phyloP scores from a whole-genome alignment of 2,113 vertebrate genomes.

The Centropus unirufus region DNA sequence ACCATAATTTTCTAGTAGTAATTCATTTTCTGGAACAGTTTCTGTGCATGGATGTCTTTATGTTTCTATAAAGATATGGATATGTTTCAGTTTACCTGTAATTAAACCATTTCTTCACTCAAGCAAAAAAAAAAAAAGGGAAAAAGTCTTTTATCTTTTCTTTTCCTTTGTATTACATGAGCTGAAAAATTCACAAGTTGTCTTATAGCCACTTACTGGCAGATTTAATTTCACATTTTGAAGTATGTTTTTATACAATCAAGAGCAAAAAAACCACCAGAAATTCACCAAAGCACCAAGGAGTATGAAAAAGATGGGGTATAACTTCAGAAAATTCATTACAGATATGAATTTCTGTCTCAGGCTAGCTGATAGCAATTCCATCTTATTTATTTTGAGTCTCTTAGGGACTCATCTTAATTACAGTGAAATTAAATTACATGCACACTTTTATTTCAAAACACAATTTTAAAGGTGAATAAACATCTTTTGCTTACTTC shows the following conservation, averaged over 20 bases:
- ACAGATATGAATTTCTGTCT: not conserved
- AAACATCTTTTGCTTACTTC: conserved; percentile 59
- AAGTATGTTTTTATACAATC: conserved; percentile 39
- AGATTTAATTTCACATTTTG: conserved; percentile 32
- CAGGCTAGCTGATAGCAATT: conserved; percentile 38
- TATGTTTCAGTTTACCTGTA: conserved; percentile 30
- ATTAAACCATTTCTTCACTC: not conserved
- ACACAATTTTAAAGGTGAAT: conserved; percentile 46
- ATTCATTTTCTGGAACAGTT: conserved; percentile 36
- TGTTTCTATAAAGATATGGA: not conserved
- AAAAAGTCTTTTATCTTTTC: not conserved
- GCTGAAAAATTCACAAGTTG: not conserved
- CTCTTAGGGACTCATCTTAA: conserved; percentile 49
- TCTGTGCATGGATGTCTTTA: conserved; percentile 6
- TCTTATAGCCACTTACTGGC: not conserved
- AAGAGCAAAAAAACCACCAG: conserved; percentile 12
- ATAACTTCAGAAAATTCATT: not conserved
- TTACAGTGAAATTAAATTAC: conserved; percentile 64
- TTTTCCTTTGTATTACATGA: not conserved
- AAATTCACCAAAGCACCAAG: not conserved
- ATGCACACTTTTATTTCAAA: conserved; percentile 41
- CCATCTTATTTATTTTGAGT: conserved; percentile 8
- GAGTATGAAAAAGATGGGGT: not conserved
- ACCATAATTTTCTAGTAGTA: conserved; percentile 33
- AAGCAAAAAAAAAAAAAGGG: not conserved